Evolutionary conservation across 2,113 vertebrate genomes (phyloP).

Genomic region (Eonycteris spelaea): DNA sequence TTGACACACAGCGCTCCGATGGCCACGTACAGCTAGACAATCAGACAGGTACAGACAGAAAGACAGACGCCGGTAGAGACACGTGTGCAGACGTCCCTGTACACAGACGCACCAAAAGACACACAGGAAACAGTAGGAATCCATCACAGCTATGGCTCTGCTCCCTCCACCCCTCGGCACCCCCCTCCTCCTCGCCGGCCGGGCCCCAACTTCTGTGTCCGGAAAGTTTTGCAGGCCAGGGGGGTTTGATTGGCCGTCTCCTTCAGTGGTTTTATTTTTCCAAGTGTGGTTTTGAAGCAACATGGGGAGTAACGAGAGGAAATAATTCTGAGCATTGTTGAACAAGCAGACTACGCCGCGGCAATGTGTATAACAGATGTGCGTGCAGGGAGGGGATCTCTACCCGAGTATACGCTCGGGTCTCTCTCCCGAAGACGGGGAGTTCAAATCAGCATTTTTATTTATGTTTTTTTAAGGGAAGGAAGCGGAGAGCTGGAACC

Average conservation of each 20-base stretch:
- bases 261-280: slow-evolving; percentile 39
- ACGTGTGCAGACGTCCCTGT: fast-evolving
- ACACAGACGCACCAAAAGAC: not conserved
- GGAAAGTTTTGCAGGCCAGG: not conserved
- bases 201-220: not conserved
- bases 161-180: not conserved
- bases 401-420: fast-evolving
- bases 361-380: slow-evolving; percentile 73
- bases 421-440: not conserved
- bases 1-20: too few species aligned
- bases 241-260: not conserved
- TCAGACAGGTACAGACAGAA: not conserved
- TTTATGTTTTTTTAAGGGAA: not conserved
- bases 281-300: slow-evolving; percentile 56
- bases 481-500: not conserved
- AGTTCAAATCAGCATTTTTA: not conserved
- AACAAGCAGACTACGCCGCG: slow-evolving; percentile 21
- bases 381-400: not conserved
- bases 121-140: not conserved
- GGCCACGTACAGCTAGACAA: too few species aligned
- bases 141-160: not conserved
- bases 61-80: not conserved
- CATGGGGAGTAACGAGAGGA: slow-evolving; percentile 60
- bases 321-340: slow-evolving; percentile 57
- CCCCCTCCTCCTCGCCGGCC: not conserved